Evolutionary conservation across 2,113 vertebrate species (phyloP).

Genomic region (Halichoeres trimaculatus): DNA sequence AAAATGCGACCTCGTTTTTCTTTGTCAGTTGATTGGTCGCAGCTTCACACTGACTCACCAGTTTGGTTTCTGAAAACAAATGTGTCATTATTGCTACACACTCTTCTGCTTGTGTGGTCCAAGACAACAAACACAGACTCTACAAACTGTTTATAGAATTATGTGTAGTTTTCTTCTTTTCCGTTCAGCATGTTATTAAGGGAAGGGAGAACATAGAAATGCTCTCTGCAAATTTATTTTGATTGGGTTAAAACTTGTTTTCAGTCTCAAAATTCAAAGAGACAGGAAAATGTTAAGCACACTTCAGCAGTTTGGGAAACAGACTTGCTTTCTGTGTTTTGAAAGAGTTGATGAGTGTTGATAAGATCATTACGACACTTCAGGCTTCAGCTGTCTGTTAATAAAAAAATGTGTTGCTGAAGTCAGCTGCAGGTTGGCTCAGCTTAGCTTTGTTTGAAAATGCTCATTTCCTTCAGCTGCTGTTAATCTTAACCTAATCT

Average conservation of each 20-base stretch:
- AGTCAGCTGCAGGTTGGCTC: neutral
- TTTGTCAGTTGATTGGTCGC: conserved; percentile 6
- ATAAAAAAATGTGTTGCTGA: neutral
- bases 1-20: neutral
- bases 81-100: neutral
- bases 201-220: too few species aligned
- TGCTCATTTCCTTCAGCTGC: too few species aligned
- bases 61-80: neutral
- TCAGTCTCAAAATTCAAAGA: neutral
- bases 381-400: neutral
- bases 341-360: neutral
- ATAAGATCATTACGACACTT: neutral
- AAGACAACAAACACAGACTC: neutral
- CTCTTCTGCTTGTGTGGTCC: neutral
- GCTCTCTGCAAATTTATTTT: neutral
- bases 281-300: neutral
- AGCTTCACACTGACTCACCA: conserved; percentile 4
- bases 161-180: neutral
- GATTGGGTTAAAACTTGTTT: neutral
- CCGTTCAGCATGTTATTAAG: neutral
- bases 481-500: too few species aligned
- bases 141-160: neutral
- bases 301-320: neutral
- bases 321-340: neutral
- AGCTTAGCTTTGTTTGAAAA: neutral